phyloP scores from a whole-genome alignment of 2,113 vertebrate species.

The Saccopteryx leptura region DNA sequence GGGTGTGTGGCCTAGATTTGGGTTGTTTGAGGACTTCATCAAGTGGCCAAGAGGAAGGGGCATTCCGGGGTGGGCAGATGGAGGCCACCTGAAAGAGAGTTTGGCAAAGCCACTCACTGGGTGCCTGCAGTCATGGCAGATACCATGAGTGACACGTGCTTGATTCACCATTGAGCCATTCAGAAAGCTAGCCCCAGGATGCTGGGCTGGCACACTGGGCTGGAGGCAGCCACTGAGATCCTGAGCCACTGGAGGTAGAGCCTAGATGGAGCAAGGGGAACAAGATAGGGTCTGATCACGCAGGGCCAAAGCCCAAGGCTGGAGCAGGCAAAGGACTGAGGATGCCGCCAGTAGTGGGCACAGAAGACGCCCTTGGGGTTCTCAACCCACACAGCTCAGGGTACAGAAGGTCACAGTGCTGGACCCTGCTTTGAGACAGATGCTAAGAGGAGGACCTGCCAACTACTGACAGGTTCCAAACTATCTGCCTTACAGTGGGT shows the following conservation, averaged over 20 bases:
- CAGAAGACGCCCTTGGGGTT: no score
- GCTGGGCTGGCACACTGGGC: rapidly evolving
- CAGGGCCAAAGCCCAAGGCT: neutral
- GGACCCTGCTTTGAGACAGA: neutral
- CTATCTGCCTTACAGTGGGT: neutral
- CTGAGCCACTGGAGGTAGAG: neutral
- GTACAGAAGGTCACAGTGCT: neutral
- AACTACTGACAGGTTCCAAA: neutral
- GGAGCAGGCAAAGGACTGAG: neutral
- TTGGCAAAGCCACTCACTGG: neutral
- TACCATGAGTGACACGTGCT: neutral
- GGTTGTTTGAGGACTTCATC: neutral
- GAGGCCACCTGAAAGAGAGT: neutral
- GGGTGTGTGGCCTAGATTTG: neutral
- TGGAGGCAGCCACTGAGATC: neutral
- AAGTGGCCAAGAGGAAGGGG: neutral
- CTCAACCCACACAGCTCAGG: neutral
- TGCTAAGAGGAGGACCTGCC: neutral
- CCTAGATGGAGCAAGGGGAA: neutral
- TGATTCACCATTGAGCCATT: neutral
- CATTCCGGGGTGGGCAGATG: neutral
- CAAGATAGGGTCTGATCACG: neutral
- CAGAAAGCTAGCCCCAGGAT: neutral
- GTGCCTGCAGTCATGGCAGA: neutral
- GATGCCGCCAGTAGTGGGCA: no score